phyloP scores from a whole-genome alignment of 2,888 invertebrate genomes.

The Ashinkailepas kermadecensis region DNA sequence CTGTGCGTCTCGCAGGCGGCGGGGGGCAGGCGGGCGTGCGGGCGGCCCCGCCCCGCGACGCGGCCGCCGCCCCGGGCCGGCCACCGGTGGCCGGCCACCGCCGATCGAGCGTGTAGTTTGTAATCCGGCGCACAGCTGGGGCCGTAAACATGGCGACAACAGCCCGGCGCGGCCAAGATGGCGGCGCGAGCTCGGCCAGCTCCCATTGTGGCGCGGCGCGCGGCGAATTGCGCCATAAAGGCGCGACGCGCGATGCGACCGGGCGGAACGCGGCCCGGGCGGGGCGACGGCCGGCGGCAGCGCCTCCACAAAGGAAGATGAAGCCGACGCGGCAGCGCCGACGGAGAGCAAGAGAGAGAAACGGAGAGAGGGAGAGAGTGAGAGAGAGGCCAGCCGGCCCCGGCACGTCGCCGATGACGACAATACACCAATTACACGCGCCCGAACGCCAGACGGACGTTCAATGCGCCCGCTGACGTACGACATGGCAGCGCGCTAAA shows the following conservation, averaged over 20 bases:
- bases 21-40: not conserved
- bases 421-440: conserved; percentile 3
- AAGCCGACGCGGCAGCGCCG: not conserved
- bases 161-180: not conserved
- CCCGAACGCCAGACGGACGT: not conserved
- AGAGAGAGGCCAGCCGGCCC: not conserved
- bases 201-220: conserved; percentile 14
- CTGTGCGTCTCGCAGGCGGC: not conserved
- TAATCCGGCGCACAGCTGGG: not conserved
- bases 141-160: conserved; percentile 17
- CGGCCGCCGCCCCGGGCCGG: no score
- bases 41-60: no score
- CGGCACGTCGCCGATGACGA: not conserved
- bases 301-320: not conserved
- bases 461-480: not conserved
- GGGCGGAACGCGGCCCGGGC: not conserved
- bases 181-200: not conserved
- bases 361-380: no score
- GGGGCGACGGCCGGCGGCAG: not conserved
- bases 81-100: not conserved
- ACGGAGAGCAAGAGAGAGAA: no score
- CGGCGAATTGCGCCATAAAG: conserved; percentile 15
- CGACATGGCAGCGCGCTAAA: not conserved
- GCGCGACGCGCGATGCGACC: not conserved
- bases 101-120: conserved; percentile 14